Percentiles rank a stretch among this genome's conserved stretches.
phyloP scores from a whole-genome alignment of 2,797 vertebrate genomes.

The Gobionotothen gibberifrons region DNA sequence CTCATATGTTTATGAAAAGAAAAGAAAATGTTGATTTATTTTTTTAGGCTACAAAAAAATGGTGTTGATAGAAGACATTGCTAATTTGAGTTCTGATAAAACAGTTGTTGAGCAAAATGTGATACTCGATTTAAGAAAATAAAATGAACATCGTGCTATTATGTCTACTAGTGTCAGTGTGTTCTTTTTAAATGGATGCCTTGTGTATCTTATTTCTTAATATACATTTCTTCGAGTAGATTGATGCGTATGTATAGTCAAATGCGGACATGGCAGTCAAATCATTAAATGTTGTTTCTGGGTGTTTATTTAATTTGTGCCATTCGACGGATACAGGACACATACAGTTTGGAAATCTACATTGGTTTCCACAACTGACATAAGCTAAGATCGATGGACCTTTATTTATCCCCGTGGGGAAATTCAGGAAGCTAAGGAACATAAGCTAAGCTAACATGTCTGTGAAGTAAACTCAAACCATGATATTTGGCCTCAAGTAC shows the following conservation, averaged over 20 bases:
- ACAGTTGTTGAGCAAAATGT: slow-evolving; percentile 32
- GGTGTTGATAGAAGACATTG: slow-evolving; percentile 43
- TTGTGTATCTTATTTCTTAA: fast-evolving
- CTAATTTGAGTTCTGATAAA: slow-evolving; percentile 40
- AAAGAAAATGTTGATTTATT: slow-evolving; percentile 57
- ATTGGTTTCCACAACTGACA: neutral
- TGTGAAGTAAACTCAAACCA: neutral
- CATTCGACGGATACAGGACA: neutral
- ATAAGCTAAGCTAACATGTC: neutral
- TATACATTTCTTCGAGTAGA: neutral
- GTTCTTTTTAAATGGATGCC: neutral
- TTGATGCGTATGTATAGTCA: neutral
- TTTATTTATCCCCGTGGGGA: too few relatives aligned
- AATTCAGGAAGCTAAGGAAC: too few relatives aligned
- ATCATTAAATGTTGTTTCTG: neutral
- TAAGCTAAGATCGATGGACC: too few relatives aligned
- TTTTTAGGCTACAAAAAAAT: slow-evolving; percentile 56
- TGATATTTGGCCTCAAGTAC: slow-evolving; percentile 13
- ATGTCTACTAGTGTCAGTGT: neutral
- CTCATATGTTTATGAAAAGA: slow-evolving; percentile 14
- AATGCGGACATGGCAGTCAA: neutral
- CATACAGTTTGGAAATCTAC: neutral
- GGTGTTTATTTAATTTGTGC: neutral
- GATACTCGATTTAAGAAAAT: slow-evolving; percentile 43
- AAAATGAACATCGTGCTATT: slow-evolving; percentile 37